These are phyloP conservation scores for Leucosticte australis DNA, from an alignment of 2,113 vertebrate species.

Conservation along the genomic window DNA sequence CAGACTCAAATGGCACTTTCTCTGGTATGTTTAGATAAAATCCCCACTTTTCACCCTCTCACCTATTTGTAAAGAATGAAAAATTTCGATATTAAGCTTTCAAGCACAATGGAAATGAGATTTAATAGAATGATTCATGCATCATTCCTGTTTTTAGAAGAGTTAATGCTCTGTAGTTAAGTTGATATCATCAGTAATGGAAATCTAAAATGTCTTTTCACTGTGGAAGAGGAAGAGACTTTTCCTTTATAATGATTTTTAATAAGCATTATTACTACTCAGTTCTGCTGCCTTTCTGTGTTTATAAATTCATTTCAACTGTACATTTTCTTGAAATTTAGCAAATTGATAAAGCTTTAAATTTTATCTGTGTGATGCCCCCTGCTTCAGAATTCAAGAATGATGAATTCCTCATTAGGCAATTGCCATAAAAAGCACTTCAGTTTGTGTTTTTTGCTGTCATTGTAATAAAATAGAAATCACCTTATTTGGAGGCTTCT, in stretches of 20 bases:
- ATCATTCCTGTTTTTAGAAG: background rate
- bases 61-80: background rate
- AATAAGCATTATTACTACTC: background rate
- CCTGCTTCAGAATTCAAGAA: background rate
- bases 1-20: conserved; percentile 90
- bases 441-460: background rate
- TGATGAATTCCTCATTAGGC: background rate
- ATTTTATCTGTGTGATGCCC: background rate
- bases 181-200: background rate
- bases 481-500: background rate
- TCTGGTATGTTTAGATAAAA: conserved; percentile 75
- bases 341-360: background rate
- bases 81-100: background rate
- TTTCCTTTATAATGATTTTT: background rate
- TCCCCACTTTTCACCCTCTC: background rate
- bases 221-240: background rate
- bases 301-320: background rate
- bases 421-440: background rate
- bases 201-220: background rate
- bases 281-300: background rate
- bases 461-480: background rate
- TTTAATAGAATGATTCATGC: background rate
- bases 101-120: background rate
- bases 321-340: background rate
- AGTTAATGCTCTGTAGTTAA: background rate